A percentile compares a stretch with the other conserved stretches of the same genome.
These are phyloP conservation scores for Lemur catta DNA, from an alignment of 2,797 vertebrate genomes.

Conservation along the genomic window DNA sequence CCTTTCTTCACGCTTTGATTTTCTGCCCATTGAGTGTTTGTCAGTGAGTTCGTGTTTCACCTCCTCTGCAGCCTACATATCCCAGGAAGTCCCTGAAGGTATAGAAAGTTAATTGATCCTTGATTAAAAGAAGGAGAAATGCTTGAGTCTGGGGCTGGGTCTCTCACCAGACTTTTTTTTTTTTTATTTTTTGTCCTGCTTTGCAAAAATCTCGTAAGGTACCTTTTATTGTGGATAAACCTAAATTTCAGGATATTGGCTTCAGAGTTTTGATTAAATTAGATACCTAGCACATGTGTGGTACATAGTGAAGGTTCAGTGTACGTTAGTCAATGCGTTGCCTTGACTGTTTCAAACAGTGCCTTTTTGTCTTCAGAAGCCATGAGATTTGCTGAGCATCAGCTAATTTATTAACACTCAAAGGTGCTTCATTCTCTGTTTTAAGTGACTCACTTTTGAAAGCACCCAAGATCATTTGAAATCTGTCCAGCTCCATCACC, in stretches of 20 bases:
- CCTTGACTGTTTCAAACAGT: not conserved
- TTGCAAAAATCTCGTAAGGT: conserved; percentile 37
- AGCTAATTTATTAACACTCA: not conserved
- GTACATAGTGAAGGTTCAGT: not conserved
- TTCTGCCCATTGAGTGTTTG: conserved; percentile 80
- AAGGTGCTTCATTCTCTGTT: not conserved
- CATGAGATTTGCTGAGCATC: conserved; percentile 15
- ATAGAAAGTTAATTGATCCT: conserved; percentile 78
- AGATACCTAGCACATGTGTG: not conserved
- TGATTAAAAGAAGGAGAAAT: conserved; percentile 74
- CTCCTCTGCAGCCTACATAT: conserved; percentile 71
- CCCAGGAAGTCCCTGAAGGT: conserved; percentile 75
- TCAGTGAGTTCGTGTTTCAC: conserved; percentile 71
- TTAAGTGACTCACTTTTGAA: conserved; percentile 45
- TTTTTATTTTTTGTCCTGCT: not conserved
- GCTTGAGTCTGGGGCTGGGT: conserved; percentile 7
- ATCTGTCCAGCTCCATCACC: not conserved
- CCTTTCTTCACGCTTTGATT: conserved; percentile 84
- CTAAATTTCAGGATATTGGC: conserved; percentile 32
- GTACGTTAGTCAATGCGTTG: not conserved
- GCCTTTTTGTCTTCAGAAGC: not conserved
- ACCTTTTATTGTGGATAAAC: conserved; percentile 52
- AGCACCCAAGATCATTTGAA: conserved; percentile 31
- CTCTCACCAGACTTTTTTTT: not conserved
- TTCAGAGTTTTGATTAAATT: conserved; percentile 52